Percentiles rank a stretch among this genome's conserved stretches.
Evolutionary conservation across 2,888 invertebrate genomes (phyloP).

Genomic region (Volucella inanis): DNA sequence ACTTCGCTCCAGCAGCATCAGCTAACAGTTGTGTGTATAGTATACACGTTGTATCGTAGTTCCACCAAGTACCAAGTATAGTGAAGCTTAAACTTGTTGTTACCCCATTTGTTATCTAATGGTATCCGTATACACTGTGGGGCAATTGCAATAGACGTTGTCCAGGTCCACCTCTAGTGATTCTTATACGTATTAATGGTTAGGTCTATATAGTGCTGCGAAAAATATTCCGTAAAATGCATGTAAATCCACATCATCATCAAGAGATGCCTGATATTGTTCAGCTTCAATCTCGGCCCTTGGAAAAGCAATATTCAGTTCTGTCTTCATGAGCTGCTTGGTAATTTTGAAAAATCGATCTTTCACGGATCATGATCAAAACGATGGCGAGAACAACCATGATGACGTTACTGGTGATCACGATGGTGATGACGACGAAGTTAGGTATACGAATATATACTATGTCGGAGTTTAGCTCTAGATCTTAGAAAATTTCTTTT

Average conservation of each 20-base stretch:
- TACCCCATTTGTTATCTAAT: slow-evolving; percentile 66
- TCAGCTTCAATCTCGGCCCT: not conserved
- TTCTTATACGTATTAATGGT: slow-evolving; percentile 35
- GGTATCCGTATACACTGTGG: slow-evolving; percentile 28
- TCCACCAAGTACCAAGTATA: slow-evolving; percentile 8
- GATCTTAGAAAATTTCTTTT: slow-evolving; percentile 29
- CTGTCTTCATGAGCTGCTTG: slow-evolving; percentile 38
- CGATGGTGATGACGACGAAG: not conserved
- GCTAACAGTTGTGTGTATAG: slow-evolving; percentile 15
- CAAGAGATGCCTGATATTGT: not conserved
- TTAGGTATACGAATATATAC: not conserved
- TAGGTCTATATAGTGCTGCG: slow-evolving; percentile 31
- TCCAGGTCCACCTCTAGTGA: slow-evolving; percentile 66
- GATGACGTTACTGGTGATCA: slow-evolving; percentile 15
- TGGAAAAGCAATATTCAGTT: not conserved
- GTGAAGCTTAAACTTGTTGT: slow-evolving; percentile 42
- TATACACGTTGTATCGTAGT: no score
- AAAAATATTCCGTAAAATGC: slow-evolving; percentile 41
- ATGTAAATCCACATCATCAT: slow-evolving; percentile 27
- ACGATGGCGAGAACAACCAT: slow-evolving; percentile 12
- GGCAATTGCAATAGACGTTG: slow-evolving; percentile 57
- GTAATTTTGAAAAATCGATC: slow-evolving; percentile 56
- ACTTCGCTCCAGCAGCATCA: not conserved
- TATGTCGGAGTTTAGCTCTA: slow-evolving; percentile 18
- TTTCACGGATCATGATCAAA: slow-evolving; percentile 58